Conservation (phyloP, 2,113 vertebrate species). For the Nerophis lumbriciformis region DNA sequence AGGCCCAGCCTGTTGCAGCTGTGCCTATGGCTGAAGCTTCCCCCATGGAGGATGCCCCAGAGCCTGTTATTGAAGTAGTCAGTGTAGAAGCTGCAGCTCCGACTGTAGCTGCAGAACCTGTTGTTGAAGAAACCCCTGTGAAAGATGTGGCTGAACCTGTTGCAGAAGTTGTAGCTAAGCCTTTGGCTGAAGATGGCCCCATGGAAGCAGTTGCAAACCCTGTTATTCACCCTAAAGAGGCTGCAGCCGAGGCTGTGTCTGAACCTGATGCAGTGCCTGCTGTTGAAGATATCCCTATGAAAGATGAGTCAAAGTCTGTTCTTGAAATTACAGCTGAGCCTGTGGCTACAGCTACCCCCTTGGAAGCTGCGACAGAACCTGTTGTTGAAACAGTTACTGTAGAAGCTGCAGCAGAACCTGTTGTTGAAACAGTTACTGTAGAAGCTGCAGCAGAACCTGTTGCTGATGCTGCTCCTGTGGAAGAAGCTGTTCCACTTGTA, state of each 20-base stretch:
- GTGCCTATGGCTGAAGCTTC: not conserved
- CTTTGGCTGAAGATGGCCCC: not conserved
- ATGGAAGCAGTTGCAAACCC: not conserved
- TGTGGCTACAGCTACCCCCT: not conserved
- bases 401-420: not conserved
- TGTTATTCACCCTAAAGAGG: not conserved
- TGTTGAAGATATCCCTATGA: not conserved
- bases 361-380: not conserved
- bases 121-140: not conserved
- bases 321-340: not conserved
- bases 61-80: not conserved
- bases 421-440: constrained; percentile 1
- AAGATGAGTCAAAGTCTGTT: not conserved
- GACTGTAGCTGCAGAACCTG: not conserved
- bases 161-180: not conserved
- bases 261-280: not conserved
- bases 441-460: not conserved
- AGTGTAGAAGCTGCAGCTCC: not conserved
- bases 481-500: constrained; percentile 5
- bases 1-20: not conserved
- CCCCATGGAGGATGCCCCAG: not conserved
- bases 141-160: not conserved
- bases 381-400: not conserved
- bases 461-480: not conserved
- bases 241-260: not conserved